Evolutionary conservation across 1,140 invertebrate species (phyloP).

Genomic region (Zaprionus kolodkinae): DNA sequence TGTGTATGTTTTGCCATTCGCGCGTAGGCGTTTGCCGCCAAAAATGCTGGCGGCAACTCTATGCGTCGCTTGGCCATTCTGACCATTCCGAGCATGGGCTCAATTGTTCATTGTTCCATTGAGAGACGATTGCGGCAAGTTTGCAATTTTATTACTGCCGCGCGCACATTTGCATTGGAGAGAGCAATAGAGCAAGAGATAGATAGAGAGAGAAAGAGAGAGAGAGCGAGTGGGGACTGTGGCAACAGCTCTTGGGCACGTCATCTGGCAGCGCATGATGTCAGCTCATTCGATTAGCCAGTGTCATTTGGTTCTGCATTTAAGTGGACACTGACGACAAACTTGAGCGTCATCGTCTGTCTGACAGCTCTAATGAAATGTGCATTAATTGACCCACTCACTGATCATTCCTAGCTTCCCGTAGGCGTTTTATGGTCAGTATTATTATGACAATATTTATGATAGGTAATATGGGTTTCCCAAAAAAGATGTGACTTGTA

Average conservation of each 20-base stretch:
- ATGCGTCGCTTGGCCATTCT: constrained; percentile 33
- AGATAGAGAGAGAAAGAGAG: not conserved
- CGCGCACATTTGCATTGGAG: constrained; percentile 44
- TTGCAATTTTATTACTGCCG: constrained; percentile 53
- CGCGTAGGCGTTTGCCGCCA: constrained; percentile 77
- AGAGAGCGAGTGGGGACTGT: not conserved
- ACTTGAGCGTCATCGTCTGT: not conserved
- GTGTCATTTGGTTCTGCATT: constrained; percentile 18
- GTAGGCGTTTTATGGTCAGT: not conserved
- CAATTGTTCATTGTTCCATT: constrained; percentile 70
- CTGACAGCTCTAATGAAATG: constrained; percentile 1
- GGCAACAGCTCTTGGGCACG: constrained; percentile 29
- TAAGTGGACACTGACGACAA: constrained; percentile 2
- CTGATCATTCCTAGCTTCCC: not conserved
- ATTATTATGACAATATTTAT: not conserved
- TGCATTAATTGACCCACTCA: not conserved
- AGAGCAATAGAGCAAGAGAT: not conserved
- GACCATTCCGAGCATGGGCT: constrained; percentile 19
- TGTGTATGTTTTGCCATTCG: constrained; percentile 15
- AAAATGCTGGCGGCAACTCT: constrained; percentile 63
- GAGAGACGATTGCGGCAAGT: constrained; percentile 58
- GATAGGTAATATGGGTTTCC: not conserved
- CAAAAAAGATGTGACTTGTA: no score
- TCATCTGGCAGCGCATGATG: constrained; percentile 48
- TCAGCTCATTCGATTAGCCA: constrained; percentile 43